Conservation (phyloP, 2,113 vertebrate species). For the Oplegnathus fasciatus region DNA sequence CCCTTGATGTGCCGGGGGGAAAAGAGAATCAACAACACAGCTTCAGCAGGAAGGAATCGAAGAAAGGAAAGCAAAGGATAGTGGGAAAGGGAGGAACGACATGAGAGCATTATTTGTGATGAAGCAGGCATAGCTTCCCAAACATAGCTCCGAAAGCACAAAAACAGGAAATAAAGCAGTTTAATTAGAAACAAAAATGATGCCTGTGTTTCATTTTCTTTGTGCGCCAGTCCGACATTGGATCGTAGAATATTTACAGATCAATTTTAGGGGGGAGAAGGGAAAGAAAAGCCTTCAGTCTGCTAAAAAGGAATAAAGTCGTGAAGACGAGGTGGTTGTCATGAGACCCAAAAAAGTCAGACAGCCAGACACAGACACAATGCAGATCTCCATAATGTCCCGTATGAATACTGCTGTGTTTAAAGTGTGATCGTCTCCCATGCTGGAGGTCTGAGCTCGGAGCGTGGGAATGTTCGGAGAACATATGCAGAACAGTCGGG, state of each 20-base stretch:
- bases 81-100: slow-evolving; percentile 11
- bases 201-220: not conserved
- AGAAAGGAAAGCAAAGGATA: slow-evolving; percentile 19
- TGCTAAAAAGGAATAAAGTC: slow-evolving; percentile 10
- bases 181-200: slow-evolving; percentile 15
- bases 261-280: not conserved
- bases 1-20: slow-evolving; percentile 72
- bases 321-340: slow-evolving; percentile 5
- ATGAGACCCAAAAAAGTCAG: slow-evolving; percentile 53
- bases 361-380: slow-evolving; percentile 68
- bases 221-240: not conserved
- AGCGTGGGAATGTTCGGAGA: slow-evolving; percentile 81
- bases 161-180: not conserved
- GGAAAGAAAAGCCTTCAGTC: not conserved
- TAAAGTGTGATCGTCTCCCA: slow-evolving; percentile 43
- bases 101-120: not conserved
- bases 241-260: slow-evolving; percentile 8
- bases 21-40: slow-evolving; percentile 48
- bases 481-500: slow-evolving; percentile 79
- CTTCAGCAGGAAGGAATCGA: not conserved
- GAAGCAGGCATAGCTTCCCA: not conserved
- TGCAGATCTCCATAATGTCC: slow-evolving; percentile 65
- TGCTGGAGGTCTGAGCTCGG: slow-evolving; percentile 49
- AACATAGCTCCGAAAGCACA: not conserved
- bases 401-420: slow-evolving; percentile 59